Conservation (phyloP, 53 echinoderm and acorn worm species). For the Zoroaster sp. region DNA sequence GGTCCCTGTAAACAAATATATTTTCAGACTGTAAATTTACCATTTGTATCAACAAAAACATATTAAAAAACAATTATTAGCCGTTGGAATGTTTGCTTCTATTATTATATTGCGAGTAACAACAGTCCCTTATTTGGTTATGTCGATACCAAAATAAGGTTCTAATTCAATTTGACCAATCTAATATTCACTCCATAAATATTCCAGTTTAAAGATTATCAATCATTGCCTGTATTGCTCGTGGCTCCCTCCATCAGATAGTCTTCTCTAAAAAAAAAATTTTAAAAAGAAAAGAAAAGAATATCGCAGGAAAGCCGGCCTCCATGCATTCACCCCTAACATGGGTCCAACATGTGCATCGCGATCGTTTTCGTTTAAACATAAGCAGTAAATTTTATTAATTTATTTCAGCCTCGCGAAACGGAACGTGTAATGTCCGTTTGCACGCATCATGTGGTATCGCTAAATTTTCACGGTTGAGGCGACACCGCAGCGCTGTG, state of each 20-base stretch:
- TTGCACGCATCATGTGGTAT: slow-evolving; percentile 49
- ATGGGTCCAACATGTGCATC: neutral
- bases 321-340: neutral
- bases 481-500: neutral
- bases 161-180: neutral
- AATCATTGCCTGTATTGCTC: neutral
- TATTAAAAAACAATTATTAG: too few species aligned
- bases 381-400: slow-evolving; percentile 33
- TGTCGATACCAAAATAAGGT: too few species aligned
- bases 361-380: neutral
- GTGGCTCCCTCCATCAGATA: too few species aligned
- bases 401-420: slow-evolving; percentile 28
- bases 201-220: neutral
- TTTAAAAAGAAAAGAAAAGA: too few species aligned
- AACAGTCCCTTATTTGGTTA: too few species aligned
- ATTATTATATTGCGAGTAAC: too few species aligned
- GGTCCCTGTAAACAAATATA: too few species aligned
- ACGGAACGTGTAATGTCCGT: slow-evolving; percentile 53
- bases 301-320: neutral
- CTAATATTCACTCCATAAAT: neutral
- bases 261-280: too few species aligned
- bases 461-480: slow-evolving; percentile 54
- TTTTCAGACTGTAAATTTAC: too few species aligned
- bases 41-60: too few species aligned
- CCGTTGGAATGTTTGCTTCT: too few species aligned